phyloP scores from a whole-genome alignment of 2,888 invertebrate genomes.

The Atrina japonica region DNA sequence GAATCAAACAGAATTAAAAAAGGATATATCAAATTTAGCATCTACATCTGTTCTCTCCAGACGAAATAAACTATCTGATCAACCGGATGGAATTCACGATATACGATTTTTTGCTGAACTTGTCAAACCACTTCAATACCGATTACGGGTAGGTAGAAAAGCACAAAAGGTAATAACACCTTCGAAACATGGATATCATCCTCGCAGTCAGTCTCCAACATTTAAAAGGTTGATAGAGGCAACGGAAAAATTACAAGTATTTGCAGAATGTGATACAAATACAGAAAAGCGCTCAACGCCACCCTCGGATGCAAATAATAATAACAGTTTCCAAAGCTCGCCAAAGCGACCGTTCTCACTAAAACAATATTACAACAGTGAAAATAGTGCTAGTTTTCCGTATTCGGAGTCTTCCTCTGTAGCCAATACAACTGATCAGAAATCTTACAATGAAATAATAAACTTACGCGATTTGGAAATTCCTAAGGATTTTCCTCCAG shows the following conservation, averaged over 20 bases:
- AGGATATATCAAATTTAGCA: too few species aligned
- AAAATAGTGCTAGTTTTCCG: too few species aligned
- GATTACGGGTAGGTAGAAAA: constrained; percentile 51
- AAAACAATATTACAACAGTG: too few species aligned
- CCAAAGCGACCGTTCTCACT: constrained; percentile 10
- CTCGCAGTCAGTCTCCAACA: constrained; percentile 67
- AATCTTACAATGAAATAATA: too few species aligned
- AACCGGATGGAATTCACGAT: constrained; percentile 28
- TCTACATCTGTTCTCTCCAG: too few species aligned
- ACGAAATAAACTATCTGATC: too few species aligned
- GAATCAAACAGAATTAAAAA: too few species aligned
- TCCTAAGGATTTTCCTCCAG: constrained; percentile 19
- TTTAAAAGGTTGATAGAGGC: constrained; percentile 65
- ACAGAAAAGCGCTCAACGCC: neutral
- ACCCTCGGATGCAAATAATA: constrained; percentile 8
- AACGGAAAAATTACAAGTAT: constrained; percentile 58
- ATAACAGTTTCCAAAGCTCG: constrained; percentile 36
- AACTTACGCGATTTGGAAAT: constrained; percentile 1
- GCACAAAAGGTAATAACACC: constrained; percentile 58
- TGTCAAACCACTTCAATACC: constrained; percentile 61
- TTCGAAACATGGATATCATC: constrained; percentile 69
- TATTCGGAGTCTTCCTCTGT: too few species aligned
- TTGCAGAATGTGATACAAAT: constrained; percentile 38
- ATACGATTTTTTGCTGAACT: constrained; percentile 59
- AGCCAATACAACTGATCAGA: too few species aligned